A percentile compares a stretch with the other conserved stretches of the same genome.
Evolutionary conservation across 2,113 vertebrate species (phyloP).

Genomic region (Nesogale talazaci): DNA sequence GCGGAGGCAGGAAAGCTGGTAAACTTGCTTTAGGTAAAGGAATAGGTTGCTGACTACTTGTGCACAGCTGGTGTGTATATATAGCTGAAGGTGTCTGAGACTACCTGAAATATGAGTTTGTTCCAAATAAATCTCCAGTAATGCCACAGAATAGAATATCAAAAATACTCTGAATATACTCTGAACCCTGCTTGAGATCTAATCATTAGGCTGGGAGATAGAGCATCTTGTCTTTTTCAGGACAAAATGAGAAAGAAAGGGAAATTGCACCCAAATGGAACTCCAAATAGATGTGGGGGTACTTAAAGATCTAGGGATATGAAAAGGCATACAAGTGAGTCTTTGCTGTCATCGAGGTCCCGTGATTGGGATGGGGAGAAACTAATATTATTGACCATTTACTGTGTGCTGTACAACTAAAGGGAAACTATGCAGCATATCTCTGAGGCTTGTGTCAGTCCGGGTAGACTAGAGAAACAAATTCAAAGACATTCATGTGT

Average conservation of each 20-base stretch:
- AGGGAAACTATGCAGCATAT: background rate
- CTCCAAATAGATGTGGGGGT: background rate
- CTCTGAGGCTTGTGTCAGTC: no score
- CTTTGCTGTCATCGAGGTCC: background rate
- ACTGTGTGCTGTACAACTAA: background rate
- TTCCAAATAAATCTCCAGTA: slow-evolving; percentile 20
- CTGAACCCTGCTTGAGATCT: background rate
- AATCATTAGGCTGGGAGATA: background rate
- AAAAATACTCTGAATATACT: background rate
- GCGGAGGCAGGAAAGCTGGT: background rate
- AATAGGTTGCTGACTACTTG: background rate
- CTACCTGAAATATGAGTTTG: background rate
- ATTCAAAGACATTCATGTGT: no score
- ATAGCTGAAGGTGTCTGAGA: background rate
- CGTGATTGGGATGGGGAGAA: background rate
- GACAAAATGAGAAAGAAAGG: slow-evolving; percentile 23
- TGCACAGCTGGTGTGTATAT: background rate
- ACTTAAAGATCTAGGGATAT: background rate
- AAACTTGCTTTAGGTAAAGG: background rate
- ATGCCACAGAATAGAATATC: background rate
- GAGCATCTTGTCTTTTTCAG: background rate
- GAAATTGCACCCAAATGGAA: background rate
- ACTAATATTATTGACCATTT: background rate
- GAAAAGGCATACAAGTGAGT: background rate
- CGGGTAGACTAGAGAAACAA: no score